Evolutionary conservation across 1,140 invertebrate species (phyloP).

Genomic region (Trypoxylus dichotomus): DNA sequence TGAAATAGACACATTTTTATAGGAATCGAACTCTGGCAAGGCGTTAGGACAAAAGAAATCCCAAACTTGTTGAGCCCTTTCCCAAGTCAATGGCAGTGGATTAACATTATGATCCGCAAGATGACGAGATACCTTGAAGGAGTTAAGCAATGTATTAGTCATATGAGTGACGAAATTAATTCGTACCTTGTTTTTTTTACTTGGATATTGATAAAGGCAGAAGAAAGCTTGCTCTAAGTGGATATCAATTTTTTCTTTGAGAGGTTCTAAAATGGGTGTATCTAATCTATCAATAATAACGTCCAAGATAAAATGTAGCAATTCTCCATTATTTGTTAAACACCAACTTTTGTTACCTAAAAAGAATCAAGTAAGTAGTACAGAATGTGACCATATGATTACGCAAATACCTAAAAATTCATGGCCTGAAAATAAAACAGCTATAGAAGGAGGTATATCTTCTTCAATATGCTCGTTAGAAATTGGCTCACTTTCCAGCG

Average conservation of each 20-base stretch:
- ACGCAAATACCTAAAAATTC: constrained; percentile 75
- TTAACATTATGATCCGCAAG: constrained; percentile 78
- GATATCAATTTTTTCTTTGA: constrained; percentile 63
- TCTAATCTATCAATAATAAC: constrained; percentile 68
- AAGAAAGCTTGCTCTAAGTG: constrained; percentile 86
- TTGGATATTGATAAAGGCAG: constrained; percentile 85
- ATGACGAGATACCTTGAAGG: constrained; percentile 58
- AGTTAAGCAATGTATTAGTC: background rate
- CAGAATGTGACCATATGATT: background rate
- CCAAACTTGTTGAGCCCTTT: constrained; percentile 75
- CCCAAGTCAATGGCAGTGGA: constrained; percentile 76
- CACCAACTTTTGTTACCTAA: constrained; percentile 66
- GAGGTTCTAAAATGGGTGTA: constrained; percentile 58
- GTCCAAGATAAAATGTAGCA: constrained; percentile 78
- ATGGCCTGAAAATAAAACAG: constrained; percentile 81
- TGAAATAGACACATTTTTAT: constrained; percentile 70
- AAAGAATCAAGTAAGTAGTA: constrained; percentile 25
- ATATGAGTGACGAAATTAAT: constrained; percentile 26
- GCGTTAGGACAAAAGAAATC: constrained; percentile 80
- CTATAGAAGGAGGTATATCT: constrained; percentile 72
- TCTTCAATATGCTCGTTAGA: constrained; percentile 53
- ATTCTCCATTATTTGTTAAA: constrained; percentile 70
- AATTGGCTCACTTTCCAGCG: constrained; percentile 31
- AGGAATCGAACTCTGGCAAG: constrained; percentile 83
- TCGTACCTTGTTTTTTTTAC: constrained; percentile 67